Evolutionary conservation across 2,113 vertebrate species (phyloP).

Genomic region (Butorides virescens): DNA sequence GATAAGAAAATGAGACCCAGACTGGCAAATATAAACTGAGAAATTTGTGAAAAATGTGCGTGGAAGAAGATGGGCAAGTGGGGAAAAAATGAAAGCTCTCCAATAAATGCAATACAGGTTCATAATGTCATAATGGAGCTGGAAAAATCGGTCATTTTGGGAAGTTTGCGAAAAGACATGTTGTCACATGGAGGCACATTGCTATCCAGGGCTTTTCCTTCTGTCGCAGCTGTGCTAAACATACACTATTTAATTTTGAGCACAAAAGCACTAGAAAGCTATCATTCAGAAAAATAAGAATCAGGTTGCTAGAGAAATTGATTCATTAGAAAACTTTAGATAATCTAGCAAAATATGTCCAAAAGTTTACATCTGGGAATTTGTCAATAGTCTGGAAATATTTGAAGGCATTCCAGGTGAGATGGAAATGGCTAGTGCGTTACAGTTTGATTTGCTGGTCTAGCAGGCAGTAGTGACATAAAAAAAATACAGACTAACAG

Average conservation of each 20-base stretch:
- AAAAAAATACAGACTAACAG: not conserved
- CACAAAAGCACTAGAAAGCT: not conserved
- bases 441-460: not conserved
- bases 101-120: not conserved
- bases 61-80: not conserved
- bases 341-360: not conserved
- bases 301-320: not conserved
- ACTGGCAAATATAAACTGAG: not conserved
- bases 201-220: not conserved
- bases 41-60: not conserved
- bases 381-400: not conserved
- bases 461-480: not conserved
- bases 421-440: not conserved
- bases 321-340: not conserved
- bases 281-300: not conserved
- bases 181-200: not conserved
- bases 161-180: not conserved
- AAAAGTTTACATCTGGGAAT: not conserved
- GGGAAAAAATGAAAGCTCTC: not conserved
- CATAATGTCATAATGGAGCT: not conserved
- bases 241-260: not conserved
- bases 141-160: not conserved
- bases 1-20: not conserved
- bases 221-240: not conserved
- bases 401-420: not conserved